Base-by-base conservation (phyloP, 2,888 invertebrate genomes). In the Dryobota labecula region DNA sequence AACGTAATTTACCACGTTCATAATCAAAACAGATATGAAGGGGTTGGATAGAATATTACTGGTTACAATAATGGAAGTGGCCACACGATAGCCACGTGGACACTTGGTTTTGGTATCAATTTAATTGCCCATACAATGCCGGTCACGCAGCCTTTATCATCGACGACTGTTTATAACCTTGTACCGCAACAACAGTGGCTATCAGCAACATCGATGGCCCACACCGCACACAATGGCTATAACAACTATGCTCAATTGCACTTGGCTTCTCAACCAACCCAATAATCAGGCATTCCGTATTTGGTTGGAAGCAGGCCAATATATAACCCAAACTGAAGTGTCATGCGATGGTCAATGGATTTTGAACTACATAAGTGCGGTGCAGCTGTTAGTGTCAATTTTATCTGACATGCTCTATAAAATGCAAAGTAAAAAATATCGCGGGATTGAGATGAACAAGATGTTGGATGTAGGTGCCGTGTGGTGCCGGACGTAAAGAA, bases 101-200 rank as follows among this genome's bases (percentile, higher is more conserved):
- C 20, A 30, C 15, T n/a, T 41, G 58, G 18, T 36, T 41, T 15
- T 30, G n/a, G n/a, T 47, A 45, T 2, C 13, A 51, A 73, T 49
- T 2, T 36, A 45, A 51, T 15, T 20, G 13, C 18, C 5, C n/a
- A 38, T 15, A 30, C 11, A 13, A 36, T 15, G 24, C 20, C 36
- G 36, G 20, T 15, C 2, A 2, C 9, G 13, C 36, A 61, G 4
- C 11, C 15, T n/a, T 7, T 61, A 27, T 6, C 3, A 27, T 27
- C 60, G 13, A 27, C 70, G 9, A 9, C 33, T 43, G n/a, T 36
- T 43, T 53, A 43, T 24, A 53, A 62, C 5, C 15, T 36, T 15
- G 13, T 11, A 20, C n/a, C 27, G 9, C 51, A 51, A 18, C 70
- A 61, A 20, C 36, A 51, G 36, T 61, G 74, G 70, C 18, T 27